These are phyloP conservation scores for Sebastes elongatus DNA, from an alignment of 2,797 vertebrate species.

Conservation along the genomic window DNA sequence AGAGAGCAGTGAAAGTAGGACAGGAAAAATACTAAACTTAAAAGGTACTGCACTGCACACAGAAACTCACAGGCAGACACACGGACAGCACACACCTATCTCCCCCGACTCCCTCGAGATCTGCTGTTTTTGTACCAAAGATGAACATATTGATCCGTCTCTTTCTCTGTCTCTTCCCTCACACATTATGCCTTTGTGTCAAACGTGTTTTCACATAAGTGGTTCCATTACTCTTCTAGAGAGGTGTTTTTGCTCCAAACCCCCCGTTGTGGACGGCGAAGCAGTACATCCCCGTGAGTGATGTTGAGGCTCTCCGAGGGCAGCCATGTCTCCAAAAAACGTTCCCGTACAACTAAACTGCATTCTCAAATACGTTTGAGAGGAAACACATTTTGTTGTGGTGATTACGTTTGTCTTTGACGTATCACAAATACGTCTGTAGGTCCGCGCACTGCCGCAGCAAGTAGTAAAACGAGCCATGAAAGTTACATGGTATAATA, in stretches of 20 bases:
- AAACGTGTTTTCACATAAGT: not conserved
- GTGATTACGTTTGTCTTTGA: no score
- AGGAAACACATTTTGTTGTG: no score
- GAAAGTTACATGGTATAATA: no score
- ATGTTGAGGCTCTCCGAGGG: not conserved
- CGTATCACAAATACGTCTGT: no score
- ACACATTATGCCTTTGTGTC: not conserved
- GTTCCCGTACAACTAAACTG: no score
- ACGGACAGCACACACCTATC: constrained; percentile 5
- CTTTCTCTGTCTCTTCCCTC: not conserved
- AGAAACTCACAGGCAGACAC: constrained; percentile 5
- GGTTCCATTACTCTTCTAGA: not conserved
- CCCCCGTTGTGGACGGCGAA: not conserved
- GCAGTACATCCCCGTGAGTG: not conserved
- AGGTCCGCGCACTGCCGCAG: no score
- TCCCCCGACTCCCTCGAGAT: not conserved
- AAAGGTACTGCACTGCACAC: not conserved
- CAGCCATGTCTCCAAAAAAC: no score
- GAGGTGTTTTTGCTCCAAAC: not conserved
- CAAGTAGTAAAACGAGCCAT: no score
- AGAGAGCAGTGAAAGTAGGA: constrained; percentile 62
- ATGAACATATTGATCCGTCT: constrained; percentile 24
- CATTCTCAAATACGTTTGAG: no score
- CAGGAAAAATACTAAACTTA: constrained; percentile 45
- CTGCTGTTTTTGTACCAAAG: not conserved